phyloP scores from a whole-genome alignment of 2,113 vertebrate species.

The Paratilapia polleni region DNA sequence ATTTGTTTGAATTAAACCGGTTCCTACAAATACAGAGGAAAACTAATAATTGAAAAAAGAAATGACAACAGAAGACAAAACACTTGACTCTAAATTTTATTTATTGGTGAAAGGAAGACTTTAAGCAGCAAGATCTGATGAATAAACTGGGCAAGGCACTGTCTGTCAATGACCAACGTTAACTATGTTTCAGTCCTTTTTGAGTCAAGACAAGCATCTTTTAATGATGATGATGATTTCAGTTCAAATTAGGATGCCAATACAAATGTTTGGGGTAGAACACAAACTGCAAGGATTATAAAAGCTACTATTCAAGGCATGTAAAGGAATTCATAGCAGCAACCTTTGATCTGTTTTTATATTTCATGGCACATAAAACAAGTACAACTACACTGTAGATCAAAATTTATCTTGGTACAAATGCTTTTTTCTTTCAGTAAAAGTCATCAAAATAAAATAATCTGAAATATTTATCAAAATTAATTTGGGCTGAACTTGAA shows the following conservation, averaged over 20 bases:
- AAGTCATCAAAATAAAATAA: constrained; percentile 43
- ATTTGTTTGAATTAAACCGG: neutral
- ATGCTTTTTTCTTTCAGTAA: constrained; percentile 20
- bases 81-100: constrained; percentile 73
- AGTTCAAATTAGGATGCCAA: constrained; percentile 40
- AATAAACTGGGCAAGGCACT: constrained; percentile 68
- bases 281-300: constrained; percentile 34
- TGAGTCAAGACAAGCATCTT: constrained; percentile 50
- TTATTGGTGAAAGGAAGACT: constrained; percentile 76
- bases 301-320: constrained; percentile 47
- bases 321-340: constrained; percentile 71
- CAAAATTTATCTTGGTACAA: constrained; percentile 29
- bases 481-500: constrained; percentile 29
- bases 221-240: neutral
- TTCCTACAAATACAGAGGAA: too few species aligned
- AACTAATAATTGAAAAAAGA: neutral
- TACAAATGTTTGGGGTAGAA: constrained; percentile 35
- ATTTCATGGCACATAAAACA: constrained; percentile 80
- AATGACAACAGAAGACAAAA: neutral
- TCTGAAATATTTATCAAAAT: constrained; percentile 48
- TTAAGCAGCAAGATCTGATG: constrained; percentile 71
- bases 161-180: constrained; percentile 48
- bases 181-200: constrained; percentile 41
- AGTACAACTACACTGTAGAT: constrained; percentile 67
- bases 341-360: constrained; percentile 75